Evolutionary conservation across 2,888 invertebrate species (phyloP).

Genomic region (Aelia acuminata): DNA sequence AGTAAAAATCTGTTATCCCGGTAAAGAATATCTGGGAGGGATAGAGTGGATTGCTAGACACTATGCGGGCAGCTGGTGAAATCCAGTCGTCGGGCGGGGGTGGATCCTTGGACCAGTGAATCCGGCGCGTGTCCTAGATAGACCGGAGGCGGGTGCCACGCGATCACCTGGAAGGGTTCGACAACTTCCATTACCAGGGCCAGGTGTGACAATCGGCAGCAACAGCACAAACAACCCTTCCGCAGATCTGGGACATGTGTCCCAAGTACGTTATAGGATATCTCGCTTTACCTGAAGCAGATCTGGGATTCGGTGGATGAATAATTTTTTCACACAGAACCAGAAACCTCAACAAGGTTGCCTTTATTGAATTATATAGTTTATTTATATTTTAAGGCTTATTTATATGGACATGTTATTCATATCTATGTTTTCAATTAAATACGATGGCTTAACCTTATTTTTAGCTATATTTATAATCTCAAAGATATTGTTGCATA

Average conservation of each 20-base stretch:
- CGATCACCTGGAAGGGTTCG: constrained; percentile 39
- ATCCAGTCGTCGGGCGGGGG: background rate
- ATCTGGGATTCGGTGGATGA: background rate
- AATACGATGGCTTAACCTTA: too few relatives aligned
- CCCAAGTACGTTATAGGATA: constrained; percentile 22
- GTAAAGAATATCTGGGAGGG: background rate
- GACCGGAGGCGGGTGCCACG: constrained; percentile 42
- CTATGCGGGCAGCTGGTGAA: background rate
- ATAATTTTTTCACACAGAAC: background rate
- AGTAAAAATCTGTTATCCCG: too few relatives aligned
- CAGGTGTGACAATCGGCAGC: constrained; percentile 51
- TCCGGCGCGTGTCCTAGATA: constrained; percentile 30
- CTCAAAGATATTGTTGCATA: too few relatives aligned
- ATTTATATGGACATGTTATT: too few relatives aligned
- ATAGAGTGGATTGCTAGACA: background rate
- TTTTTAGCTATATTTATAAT: too few relatives aligned
- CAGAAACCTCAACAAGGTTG: background rate
- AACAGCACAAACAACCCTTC: constrained; percentile 50
- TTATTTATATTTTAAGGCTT: too few relatives aligned
- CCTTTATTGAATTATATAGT: background rate
- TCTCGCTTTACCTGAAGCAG: background rate
- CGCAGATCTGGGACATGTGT: constrained; percentile 41
- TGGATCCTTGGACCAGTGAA: constrained; percentile 24
- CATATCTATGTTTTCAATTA: too few relatives aligned
- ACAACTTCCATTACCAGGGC: constrained; percentile 42